Conservation (phyloP, 2,888 invertebrate genomes). For the Cheilosia soror region DNA sequence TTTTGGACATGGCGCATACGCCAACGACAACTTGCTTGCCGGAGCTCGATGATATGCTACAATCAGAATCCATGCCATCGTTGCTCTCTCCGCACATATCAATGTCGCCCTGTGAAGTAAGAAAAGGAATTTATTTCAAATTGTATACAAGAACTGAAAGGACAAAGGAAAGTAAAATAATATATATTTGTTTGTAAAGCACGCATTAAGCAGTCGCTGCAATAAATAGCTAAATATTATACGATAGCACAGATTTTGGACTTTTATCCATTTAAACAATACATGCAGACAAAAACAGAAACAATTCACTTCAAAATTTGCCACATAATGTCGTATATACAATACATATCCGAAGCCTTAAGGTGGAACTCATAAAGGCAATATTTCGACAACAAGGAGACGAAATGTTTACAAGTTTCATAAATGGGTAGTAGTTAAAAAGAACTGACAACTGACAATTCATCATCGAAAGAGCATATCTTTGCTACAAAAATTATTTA, state of each 20-base stretch:
- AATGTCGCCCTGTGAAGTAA: slow-evolving; percentile 88
- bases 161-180: neutral
- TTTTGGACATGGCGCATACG: slow-evolving; percentile 99
- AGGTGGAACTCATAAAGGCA: too few relatives aligned
- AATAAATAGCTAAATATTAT: neutral
- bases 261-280: neutral
- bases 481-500: too few relatives aligned
- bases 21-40: slow-evolving; percentile 98
- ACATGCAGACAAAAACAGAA: neutral
- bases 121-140: neutral
- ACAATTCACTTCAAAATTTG: neutral
- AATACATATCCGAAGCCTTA: too few relatives aligned
- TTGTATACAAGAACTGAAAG: neutral
- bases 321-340: too few relatives aligned
- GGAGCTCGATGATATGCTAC: slow-evolving; percentile 85
- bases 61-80: slow-evolving; percentile 86
- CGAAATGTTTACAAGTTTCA: too few relatives aligned
- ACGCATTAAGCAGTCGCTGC: slow-evolving; percentile 41
- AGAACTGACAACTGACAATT: too few relatives aligned
- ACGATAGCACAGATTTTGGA: neutral
- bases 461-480: too few relatives aligned
- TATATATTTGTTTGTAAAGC: slow-evolving; percentile 11
- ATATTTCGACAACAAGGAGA: too few relatives aligned
- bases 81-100: slow-evolving; percentile 88
- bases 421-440: too few relatives aligned